These are phyloP conservation scores for Columba janthina DNA, from an alignment of 2,113 vertebrate genomes.

Conservation along the genomic window DNA sequence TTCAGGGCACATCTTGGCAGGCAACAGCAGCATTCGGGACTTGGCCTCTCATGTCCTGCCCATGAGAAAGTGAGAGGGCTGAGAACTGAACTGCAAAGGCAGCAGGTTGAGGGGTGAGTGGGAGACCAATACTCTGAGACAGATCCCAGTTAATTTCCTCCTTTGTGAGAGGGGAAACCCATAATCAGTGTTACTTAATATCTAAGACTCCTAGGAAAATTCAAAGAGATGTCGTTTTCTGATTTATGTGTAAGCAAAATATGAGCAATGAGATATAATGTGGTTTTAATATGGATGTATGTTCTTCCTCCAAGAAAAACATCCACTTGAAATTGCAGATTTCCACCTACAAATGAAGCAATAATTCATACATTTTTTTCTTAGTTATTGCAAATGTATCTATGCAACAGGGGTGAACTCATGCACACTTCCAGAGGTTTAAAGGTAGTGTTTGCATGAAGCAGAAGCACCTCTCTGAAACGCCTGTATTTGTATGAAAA, in stretches of 20 bases:
- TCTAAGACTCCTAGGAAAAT: neutral
- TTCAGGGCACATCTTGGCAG: neutral
- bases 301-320: neutral
- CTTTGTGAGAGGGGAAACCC: neutral
- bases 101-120: neutral
- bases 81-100: neutral
- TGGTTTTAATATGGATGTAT: neutral
- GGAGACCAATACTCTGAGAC: neutral
- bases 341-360: neutral
- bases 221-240: neutral
- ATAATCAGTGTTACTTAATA: neutral
- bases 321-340: neutral
- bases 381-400: neutral
- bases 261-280: neutral
- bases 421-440: neutral
- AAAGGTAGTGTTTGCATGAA: neutral
- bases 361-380: neutral
- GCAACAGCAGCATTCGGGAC: neutral
- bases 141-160: neutral
- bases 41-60: neutral
- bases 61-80: neutral
- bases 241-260: neutral
- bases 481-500: neutral
- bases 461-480: neutral
- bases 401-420: neutral